phyloP scores from a whole-genome alignment of 2,888 invertebrate genomes.

The Rambutsinella grinnellia region DNA sequence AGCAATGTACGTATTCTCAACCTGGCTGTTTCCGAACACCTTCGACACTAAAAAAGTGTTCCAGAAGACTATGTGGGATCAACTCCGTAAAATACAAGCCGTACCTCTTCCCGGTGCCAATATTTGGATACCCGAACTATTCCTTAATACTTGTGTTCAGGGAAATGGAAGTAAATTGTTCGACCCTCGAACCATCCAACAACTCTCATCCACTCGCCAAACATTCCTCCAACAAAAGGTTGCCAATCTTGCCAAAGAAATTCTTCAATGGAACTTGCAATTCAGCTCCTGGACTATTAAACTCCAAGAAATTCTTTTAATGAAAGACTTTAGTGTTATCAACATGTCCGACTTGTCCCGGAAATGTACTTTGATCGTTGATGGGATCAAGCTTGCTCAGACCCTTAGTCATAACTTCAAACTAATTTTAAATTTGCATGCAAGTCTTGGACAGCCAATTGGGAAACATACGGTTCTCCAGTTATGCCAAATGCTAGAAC shows the following conservation, averaged over 20 bases:
- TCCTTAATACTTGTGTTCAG: conserved; percentile 75
- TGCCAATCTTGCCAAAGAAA: conserved; percentile 75
- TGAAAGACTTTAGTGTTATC: conserved; percentile 70
- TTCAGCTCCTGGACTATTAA: conserved; percentile 76
- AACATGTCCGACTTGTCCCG: conserved; percentile 74
- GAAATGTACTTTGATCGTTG: conserved; percentile 73
- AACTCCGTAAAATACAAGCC: conserved; percentile 76
- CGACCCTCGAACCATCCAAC: conserved; percentile 71
- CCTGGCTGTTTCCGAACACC: conserved; percentile 40
- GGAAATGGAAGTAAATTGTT: conserved; percentile 70
- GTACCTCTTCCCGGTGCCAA: conserved; percentile 84
- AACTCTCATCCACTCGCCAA: conserved; percentile 69
- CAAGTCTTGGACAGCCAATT: conserved; percentile 81
- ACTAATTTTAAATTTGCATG: conserved; percentile 78
- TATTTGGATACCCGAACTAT: conserved; percentile 88
- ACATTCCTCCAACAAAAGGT: conserved; percentile 72
- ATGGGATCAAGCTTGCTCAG: conserved; percentile 80
- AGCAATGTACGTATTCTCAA: conserved; percentile 55
- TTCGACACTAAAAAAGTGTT: conserved; percentile 61
- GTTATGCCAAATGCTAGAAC: conserved; percentile 85
- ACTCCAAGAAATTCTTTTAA: conserved; percentile 72
- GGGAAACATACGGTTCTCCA: conserved; percentile 80
- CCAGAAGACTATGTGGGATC: conserved; percentile 55
- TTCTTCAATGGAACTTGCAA: conserved; percentile 72
- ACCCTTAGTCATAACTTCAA: conserved; percentile 75